Conservation (phyloP, 1,140 invertebrate genomes). For the Oryctes rhinoceros region DNA sequence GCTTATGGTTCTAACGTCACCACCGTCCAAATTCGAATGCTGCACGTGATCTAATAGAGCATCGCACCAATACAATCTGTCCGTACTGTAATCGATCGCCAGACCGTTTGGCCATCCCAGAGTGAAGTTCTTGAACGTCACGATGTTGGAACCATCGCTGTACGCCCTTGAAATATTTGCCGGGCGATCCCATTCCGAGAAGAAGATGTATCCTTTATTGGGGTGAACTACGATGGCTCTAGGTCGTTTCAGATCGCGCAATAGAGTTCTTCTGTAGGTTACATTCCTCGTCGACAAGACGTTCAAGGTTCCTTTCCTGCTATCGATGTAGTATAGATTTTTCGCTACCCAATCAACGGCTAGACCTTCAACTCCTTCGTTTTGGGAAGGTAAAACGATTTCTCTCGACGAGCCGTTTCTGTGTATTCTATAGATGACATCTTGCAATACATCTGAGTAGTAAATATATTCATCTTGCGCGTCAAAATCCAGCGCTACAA, state of each 20-base stretch:
- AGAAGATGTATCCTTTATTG: slow-evolving; percentile 92
- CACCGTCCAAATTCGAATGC: slow-evolving; percentile 93
- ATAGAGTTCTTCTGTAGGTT: slow-evolving; percentile 81
- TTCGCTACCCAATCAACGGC: slow-evolving; percentile 97
- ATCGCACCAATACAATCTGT: slow-evolving; percentile 95
- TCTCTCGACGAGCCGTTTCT: slow-evolving; percentile 88
- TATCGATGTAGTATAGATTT: slow-evolving; percentile 98
- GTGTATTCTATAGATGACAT: slow-evolving; percentile 93
- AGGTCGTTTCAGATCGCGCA: slow-evolving; percentile 90
- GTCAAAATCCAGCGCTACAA: slow-evolving; percentile 98
- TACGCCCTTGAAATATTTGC: slow-evolving; percentile 93
- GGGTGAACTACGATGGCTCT: slow-evolving; percentile 96
- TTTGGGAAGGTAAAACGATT: slow-evolving; percentile 94
- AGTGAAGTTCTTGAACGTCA: slow-evolving; percentile 91
- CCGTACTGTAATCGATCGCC: slow-evolving; percentile 87
- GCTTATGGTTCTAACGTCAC: slow-evolving; percentile 90
- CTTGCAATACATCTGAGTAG: slow-evolving; percentile 96
- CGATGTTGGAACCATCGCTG: slow-evolving; percentile 84
- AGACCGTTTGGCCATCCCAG: slow-evolving; percentile 96
- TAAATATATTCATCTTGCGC: slow-evolving; percentile 91
- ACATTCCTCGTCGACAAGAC: slow-evolving; percentile 89
- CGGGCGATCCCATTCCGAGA: slow-evolving; percentile 95
- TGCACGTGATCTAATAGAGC: slow-evolving; percentile 95
- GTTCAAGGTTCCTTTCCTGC: slow-evolving; percentile 93
- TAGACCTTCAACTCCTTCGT: slow-evolving; percentile 96